Evolutionary conservation across 2,113 vertebrate genomes (phyloP), one percentile per base, ranked within the genome.

Genomic region (Gobius niger): DNA sequence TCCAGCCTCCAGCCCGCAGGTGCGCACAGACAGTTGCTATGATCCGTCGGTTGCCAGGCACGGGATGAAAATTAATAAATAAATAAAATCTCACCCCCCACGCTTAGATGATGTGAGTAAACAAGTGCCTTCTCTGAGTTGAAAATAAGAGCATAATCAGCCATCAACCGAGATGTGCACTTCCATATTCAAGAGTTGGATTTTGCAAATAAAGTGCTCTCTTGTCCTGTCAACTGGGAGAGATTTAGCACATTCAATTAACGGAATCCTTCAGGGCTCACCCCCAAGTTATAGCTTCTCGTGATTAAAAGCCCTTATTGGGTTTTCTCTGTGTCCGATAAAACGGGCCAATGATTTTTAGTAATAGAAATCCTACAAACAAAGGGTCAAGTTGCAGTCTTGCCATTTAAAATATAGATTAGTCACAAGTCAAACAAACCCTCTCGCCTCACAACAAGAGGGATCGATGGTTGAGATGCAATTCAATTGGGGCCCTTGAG

Each of bases 1-100:
- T 57, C 46, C 47, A 63, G 18, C 47, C 49, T 68, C 68, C 65
- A 65, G 12, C 13, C 4, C 16, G 41, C 16, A 44, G 52, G 47
- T 67, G 60, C 59, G 75, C 73, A 40, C 68, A 41, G 65, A 51
- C 18, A 19, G 70, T 76, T 82, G 66, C 76, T 67, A 76, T 47
- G 69, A 53, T 44, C 11, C 65, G 18, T 1, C 11, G 5, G 66
- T 65, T 79, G 56, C 24, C 56, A 67, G 77, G 77, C 19, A 47
- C 18, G 13, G 47, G 70, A 75, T 70, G 7, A 59, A 19, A 60
- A 73, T 8, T 50, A 18, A 62, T 72, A 74, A 41, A 42, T 9
- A 59, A n/a, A 46, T 67, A 60, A 50, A 50, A 50, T 41, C 54
- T 69, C 24, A 53, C 60, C 63, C 64, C 67, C 34, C 5, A 44